A percentile compares a stretch with the other conserved stretches of the same genome.
Evolutionary conservation across 2,113 vertebrate species (phyloP).

Genomic region (Platanista minor): DNA sequence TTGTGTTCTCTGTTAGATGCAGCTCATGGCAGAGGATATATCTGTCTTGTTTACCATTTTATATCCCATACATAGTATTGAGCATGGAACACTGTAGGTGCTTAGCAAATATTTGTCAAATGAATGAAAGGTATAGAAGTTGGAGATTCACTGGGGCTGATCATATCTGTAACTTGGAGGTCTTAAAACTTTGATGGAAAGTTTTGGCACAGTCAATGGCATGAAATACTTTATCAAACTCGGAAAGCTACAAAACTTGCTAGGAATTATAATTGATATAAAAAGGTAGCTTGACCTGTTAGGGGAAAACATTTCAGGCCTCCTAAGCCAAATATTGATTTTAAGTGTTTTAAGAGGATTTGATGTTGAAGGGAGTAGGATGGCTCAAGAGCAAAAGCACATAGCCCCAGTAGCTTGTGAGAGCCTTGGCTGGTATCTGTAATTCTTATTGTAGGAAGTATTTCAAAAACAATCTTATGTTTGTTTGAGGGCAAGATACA

Average conservation of each 20-base stretch:
- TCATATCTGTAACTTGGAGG: neutral
- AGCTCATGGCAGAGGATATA: neutral
- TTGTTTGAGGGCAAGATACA: neutral
- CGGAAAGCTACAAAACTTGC: neutral
- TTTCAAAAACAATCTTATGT: neutral
- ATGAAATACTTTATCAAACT: neutral
- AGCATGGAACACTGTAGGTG: neutral
- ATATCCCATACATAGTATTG: neutral
- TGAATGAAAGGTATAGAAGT: neutral
- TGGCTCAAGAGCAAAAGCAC: neutral
- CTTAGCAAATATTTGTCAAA: neutral
- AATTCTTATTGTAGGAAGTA: neutral
- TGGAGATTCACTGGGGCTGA: neutral
- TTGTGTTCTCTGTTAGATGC: neutral
- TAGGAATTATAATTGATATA: slow-evolving; percentile 10
- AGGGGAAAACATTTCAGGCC: neutral
- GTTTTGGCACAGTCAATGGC: neutral
- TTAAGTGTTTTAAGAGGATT: slow-evolving; percentile 4
- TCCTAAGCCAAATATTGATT: slow-evolving; percentile 31
- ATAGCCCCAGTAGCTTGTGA: neutral
- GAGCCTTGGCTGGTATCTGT: neutral
- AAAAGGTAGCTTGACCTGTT: neutral
- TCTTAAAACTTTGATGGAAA: neutral
- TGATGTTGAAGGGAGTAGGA: neutral
- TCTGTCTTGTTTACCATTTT: neutral